Evolutionary conservation across 2,113 vertebrate genomes (phyloP).

Genomic region (Neomonachus schauinslandi): DNA sequence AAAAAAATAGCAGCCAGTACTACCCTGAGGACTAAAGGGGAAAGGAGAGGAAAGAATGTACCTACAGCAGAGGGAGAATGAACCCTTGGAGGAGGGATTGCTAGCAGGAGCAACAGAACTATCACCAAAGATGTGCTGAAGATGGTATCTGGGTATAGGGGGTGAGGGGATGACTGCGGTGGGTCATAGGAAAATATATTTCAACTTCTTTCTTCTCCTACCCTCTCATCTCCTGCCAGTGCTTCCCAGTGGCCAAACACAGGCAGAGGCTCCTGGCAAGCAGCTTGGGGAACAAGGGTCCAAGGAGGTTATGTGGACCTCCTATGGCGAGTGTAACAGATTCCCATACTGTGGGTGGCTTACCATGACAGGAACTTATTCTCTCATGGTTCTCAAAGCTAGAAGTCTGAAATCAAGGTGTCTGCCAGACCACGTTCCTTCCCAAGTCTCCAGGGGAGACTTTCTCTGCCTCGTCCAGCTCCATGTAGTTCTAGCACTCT

Average conservation of each 20-base stretch:
- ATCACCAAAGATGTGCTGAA: background rate
- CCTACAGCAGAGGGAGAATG: background rate
- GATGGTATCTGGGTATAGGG: background rate
- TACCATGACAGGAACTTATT: background rate
- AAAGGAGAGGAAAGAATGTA: background rate
- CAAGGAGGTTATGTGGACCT: background rate
- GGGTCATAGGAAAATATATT: background rate
- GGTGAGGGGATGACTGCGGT: rapidly evolving
- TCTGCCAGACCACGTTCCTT: background rate
- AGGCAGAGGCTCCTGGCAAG: background rate
- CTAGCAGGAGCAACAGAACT: background rate
- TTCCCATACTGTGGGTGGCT: background rate
- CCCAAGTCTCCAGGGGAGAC: background rate
- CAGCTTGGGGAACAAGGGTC: background rate
- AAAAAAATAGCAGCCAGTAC: background rate
- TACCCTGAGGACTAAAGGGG: background rate
- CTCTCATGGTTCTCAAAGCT: background rate
- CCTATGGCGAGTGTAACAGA: background rate
- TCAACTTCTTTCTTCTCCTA: background rate
- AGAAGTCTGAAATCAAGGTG: background rate
- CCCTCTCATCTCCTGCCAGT: background rate
- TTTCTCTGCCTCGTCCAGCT: background rate
- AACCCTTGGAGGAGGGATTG: background rate
- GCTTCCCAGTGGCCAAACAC: background rate
- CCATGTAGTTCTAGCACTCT: background rate